These are phyloP conservation scores for Hyperoplus lanceolatus DNA, from an alignment of 2,797 vertebrate genomes.

Conservation along the genomic window DNA sequence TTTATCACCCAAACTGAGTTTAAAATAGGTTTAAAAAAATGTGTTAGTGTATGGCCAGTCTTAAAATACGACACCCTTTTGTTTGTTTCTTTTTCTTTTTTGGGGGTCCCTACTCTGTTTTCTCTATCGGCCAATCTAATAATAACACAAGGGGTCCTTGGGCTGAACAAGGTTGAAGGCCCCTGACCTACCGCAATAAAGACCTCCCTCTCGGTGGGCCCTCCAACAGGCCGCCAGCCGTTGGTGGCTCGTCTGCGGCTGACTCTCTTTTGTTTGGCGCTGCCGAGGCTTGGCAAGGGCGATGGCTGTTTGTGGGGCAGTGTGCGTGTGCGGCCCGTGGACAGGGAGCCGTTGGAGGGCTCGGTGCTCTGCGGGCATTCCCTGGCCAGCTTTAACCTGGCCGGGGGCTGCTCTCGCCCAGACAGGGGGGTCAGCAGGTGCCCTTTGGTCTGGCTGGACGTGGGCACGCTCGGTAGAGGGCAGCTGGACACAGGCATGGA, in stretches of 20 bases:
- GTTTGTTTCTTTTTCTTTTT: too few species aligned
- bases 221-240: slow-evolving; percentile 96
- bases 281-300: slow-evolving; percentile 82
- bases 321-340: slow-evolving; percentile 81
- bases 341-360: slow-evolving; percentile 90
- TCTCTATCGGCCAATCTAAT: too few species aligned
- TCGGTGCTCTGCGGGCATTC: slow-evolving; percentile 92
- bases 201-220: slow-evolving; percentile 93
- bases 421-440: slow-evolving; percentile 91
- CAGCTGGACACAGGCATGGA: slow-evolving; percentile 93
- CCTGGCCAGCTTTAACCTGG: slow-evolving; percentile 85
- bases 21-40: too few species aligned
- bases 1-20: too few species aligned
- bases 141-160: too few species aligned
- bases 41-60: too few species aligned
- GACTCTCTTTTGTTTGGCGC: slow-evolving; percentile 90
- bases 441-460: slow-evolving; percentile 91
- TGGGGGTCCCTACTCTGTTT: too few species aligned
- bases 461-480: slow-evolving; percentile 91
- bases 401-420: slow-evolving; percentile 86
- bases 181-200: slow-evolving; percentile 92
- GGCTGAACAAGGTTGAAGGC: too few species aligned
- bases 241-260: slow-evolving; percentile 92
- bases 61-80: too few species aligned
- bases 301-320: slow-evolving; percentile 87